Evolutionary conservation across 2,888 invertebrate genomes (phyloP), one percentile per base, ranked within the genome.

Genomic region (Thera britannica): DNA sequence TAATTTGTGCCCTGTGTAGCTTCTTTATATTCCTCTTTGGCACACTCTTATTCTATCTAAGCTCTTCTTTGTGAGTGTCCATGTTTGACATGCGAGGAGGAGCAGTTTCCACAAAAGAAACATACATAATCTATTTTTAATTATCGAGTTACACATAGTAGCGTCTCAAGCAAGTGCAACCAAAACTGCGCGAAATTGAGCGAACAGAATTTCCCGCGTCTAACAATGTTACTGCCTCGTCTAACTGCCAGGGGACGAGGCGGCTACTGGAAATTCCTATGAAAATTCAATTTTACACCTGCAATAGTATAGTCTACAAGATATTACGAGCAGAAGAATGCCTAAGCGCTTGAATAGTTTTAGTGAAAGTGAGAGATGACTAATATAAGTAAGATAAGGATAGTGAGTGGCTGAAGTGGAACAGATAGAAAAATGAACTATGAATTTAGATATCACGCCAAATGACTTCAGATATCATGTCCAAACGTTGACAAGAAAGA

Each of bases 201-300:
- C 75, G 72, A 73, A 71, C 72, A 57, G 64, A 62, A 74, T 75
- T 79, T 77, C 74, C 77, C 72, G 61, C 72, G 73, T 72, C 78
- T 83, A 83, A 84, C 74, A 60, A 62, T 71, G 76, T 83, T 83
- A 82, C 76, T 70, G 70, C 62, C 72, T 70, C 70, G 72, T 76
- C 73, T 70, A 67, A 69, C 59, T 59, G 56, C 51, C 69, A 60
- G 12, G 63, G 60, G 70, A 63, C 57, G 41, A 54, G 52, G 46
- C 44, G 38, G 58, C 63, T 59, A 58, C 44, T 58, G 34, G 12
- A 64, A 60, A 65, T 57, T 36, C 60, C 54, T 55, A 54, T 62
- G 58, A 51, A 69, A 70, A 65, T 62, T 69, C 36, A 44, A 61
- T 48, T 48, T 66, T 56, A 41, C 60, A 65, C 51, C 49, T 49